A percentile compares a stretch with the other conserved stretches of the same genome.
phyloP scores from a whole-genome alignment of 2,797 vertebrate species.

The Synaphobranchus kaupii region DNA sequence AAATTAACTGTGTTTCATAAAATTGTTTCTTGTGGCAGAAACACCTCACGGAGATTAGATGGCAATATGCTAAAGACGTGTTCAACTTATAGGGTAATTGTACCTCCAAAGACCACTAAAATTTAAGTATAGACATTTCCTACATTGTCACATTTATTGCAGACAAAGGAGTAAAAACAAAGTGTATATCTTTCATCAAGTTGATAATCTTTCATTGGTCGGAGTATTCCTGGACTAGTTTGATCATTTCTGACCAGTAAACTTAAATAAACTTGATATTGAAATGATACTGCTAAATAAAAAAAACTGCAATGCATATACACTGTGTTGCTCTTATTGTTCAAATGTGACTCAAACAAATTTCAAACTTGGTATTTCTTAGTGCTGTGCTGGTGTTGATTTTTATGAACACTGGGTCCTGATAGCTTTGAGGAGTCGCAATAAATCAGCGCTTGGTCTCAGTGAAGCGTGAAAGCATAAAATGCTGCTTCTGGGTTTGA shows the following conservation, averaged over 20 bases:
- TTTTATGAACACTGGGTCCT: neutral
- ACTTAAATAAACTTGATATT: neutral
- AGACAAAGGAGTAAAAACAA: too few species aligned
- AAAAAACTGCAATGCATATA: conserved; percentile 2
- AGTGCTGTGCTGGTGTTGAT: neutral
- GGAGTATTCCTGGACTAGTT: neutral
- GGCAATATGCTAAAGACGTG: too few species aligned
- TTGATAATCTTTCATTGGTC: neutral
- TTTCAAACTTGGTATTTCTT: neutral
- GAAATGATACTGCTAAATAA: neutral
- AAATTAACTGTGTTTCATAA: too few species aligned
- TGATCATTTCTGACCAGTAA: neutral
- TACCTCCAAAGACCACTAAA: too few species aligned
- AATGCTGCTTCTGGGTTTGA: neutral
- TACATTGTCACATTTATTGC: too few species aligned
- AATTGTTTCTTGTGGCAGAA: too few species aligned
- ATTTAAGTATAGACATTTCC: too few species aligned
- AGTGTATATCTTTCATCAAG: neutral
- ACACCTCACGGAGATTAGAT: too few species aligned
- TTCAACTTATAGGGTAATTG: too few species aligned
- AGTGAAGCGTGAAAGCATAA: neutral
- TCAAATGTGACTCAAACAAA: neutral
- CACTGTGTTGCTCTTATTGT: neutral
- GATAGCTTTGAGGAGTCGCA: neutral
- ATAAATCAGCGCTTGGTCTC: neutral